Percentiles rank a stretch among this genome's conserved stretches.
Conservation (phyloP, 1,140 invertebrate species). For the Littorina saxatilis region DNA sequence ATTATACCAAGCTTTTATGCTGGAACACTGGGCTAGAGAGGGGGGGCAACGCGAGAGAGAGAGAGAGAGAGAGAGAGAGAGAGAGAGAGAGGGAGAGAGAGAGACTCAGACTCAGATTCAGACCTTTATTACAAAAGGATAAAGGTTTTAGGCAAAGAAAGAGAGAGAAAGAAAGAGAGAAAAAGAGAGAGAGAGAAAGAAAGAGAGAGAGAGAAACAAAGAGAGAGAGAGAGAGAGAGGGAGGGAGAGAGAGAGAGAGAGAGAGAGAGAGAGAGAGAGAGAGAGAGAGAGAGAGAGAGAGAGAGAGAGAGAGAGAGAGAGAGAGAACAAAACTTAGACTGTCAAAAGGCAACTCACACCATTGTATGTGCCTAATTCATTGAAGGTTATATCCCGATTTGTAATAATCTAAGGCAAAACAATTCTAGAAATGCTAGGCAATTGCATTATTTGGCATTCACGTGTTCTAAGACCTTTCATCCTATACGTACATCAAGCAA, state of each 20-base stretch:
- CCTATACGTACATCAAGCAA: no score
- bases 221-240: background rate
- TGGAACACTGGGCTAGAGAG: no score
- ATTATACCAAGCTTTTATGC: background rate
- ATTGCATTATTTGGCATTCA: no score
- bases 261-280: conserved; percentile 10
- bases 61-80: background rate
- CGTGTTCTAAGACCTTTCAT: no score
- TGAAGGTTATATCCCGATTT: no score
- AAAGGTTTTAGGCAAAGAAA: background rate
- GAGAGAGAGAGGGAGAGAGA: conserved; percentile 7
- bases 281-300: background rate
- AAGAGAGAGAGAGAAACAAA: background rate
- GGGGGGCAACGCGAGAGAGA: no score
- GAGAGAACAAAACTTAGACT: background rate
- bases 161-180: background rate
- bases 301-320: background rate
- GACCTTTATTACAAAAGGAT: no score
- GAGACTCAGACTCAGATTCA: background rate
- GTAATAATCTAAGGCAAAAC: background rate
- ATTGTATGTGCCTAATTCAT: no score
- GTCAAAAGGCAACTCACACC: no score
- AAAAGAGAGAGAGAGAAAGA: background rate
- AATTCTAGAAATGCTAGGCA: background rate
- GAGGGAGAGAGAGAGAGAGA: background rate